Evolutionary conservation across 2,888 invertebrate genomes (phyloP).

Genomic region (Tachina fera): DNA sequence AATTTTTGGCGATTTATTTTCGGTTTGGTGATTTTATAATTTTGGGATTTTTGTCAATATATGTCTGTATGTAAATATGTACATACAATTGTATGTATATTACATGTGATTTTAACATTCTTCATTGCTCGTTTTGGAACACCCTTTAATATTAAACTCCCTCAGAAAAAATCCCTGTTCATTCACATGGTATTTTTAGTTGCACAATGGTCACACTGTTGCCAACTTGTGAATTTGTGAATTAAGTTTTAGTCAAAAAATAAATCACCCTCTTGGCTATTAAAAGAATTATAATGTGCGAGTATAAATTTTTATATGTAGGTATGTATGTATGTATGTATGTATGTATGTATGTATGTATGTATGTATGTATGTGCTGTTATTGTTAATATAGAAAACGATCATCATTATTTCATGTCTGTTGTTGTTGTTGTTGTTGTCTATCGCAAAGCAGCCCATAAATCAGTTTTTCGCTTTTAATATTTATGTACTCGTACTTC

Average conservation of each 20-base stretch:
- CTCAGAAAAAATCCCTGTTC: too few species aligned
- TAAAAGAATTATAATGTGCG: background rate
- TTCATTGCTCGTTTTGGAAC: too few species aligned
- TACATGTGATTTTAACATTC: too few species aligned
- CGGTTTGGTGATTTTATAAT: too few species aligned
- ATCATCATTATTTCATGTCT: constrained; percentile 13
- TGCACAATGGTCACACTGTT: too few species aligned
- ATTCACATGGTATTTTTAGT: too few species aligned
- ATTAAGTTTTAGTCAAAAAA: background rate
- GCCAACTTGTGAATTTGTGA: background rate
- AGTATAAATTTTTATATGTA: background rate
- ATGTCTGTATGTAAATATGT: too few species aligned
- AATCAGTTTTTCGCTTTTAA: constrained; percentile 53
- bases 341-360: too few species aligned
- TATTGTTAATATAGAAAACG: background rate
- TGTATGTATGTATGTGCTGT: background rate
- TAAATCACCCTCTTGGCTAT: constrained; percentile 23
- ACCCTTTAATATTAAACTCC: too few species aligned
- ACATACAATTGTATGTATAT: too few species aligned
- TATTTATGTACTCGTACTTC: constrained; percentile 6
- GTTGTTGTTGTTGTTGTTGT: background rate
- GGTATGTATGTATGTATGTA: background rate
- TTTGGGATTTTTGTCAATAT: too few species aligned
- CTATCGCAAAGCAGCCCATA: background rate
- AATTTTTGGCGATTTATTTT: too few species aligned